Percentiles rank a stretch among this genome's conserved stretches.
Conservation (phyloP, 2,113 vertebrate genomes). For the Pollachius pollachius region DNA sequence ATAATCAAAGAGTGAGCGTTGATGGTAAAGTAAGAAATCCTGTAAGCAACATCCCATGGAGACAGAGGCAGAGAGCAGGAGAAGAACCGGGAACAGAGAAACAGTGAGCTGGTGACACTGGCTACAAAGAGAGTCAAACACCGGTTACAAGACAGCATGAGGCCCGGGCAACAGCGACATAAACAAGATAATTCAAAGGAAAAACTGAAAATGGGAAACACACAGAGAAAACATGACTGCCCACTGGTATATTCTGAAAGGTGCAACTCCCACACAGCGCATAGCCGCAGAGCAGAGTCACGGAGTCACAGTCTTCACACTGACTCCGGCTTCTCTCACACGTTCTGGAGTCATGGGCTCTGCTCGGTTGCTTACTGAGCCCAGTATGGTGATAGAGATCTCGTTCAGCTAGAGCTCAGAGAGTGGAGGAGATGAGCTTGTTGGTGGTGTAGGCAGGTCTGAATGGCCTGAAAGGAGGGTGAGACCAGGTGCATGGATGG, state of each 20-base stretch:
- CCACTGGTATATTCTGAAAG: constrained; percentile 63
- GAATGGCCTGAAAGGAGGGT: too few relatives aligned
- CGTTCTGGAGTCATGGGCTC: too few relatives aligned
- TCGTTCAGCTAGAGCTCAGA: too few relatives aligned
- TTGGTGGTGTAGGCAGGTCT: too few relatives aligned
- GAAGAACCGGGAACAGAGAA: constrained; percentile 9
- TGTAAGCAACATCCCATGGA: background rate
- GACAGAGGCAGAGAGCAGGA: background rate
- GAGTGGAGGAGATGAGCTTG: too few relatives aligned
- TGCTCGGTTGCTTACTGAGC: too few relatives aligned
- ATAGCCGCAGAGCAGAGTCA: constrained; percentile 15
- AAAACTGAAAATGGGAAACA: constrained; percentile 35
- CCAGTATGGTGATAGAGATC: too few relatives aligned
- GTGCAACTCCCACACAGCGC: constrained; percentile 75
- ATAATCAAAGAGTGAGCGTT: constrained; percentile 30
- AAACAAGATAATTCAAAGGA: constrained; percentile 49
- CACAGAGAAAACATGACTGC: constrained; percentile 49
- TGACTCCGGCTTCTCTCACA: background rate
- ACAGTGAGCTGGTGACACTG: constrained; percentile 20
- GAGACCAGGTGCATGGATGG: too few relatives aligned
- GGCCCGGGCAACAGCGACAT: constrained; percentile 80
- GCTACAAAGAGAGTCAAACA: constrained; percentile 58
- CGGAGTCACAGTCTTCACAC: background rate
- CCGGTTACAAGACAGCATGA: constrained; percentile 78
- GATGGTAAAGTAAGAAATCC: constrained; percentile 48